A percentile compares a stretch with the other conserved stretches of the same genome.
phyloP scores from a whole-genome alignment of 2,797 vertebrate species.

The Kryptopterus vitreolus region DNA sequence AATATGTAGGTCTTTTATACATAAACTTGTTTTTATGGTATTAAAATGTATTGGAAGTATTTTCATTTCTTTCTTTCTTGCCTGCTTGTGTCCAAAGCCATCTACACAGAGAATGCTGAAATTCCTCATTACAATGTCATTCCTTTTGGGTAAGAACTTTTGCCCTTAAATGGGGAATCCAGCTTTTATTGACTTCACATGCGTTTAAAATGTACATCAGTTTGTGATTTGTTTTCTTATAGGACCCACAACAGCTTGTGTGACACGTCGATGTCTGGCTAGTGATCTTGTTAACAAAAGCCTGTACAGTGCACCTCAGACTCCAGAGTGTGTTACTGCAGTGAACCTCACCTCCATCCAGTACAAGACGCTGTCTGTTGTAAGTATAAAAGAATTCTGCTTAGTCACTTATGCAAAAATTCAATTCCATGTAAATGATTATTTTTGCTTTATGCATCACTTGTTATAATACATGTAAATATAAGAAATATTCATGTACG shows the following conservation, averaged over 20 bases:
- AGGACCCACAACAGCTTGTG: constrained; percentile 31
- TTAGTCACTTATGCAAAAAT: not conserved
- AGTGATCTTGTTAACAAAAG: constrained; percentile 53
- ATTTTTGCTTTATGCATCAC: not conserved
- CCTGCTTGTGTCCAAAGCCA: not conserved
- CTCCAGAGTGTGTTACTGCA: constrained; percentile 49
- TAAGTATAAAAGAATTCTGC: constrained; percentile 56
- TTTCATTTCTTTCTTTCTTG: constrained; percentile 1
- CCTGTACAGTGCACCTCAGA: constrained; percentile 63
- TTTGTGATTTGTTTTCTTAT: constrained; percentile 42
- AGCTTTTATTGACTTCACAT: not conserved
- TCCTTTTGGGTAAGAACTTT: constrained; percentile 23
- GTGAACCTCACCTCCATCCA: constrained; percentile 60
- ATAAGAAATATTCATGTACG: not conserved
- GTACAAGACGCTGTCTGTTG: constrained; percentile 70
- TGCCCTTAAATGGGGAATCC: not conserved
- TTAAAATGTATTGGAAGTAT: not conserved
- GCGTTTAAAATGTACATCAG: not conserved
- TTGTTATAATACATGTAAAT: not conserved
- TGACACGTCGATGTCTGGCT: constrained; percentile 66
- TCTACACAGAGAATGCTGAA: constrained; percentile 17
- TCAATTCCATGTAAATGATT: not conserved
- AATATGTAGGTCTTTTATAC: not conserved
- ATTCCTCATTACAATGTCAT: not conserved
- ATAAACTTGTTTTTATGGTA: not conserved